Percentiles rank a stretch among this genome's conserved stretches.
Conservation (phyloP, 2,797 vertebrate species). For the Gephyroberyx darwinii region DNA sequence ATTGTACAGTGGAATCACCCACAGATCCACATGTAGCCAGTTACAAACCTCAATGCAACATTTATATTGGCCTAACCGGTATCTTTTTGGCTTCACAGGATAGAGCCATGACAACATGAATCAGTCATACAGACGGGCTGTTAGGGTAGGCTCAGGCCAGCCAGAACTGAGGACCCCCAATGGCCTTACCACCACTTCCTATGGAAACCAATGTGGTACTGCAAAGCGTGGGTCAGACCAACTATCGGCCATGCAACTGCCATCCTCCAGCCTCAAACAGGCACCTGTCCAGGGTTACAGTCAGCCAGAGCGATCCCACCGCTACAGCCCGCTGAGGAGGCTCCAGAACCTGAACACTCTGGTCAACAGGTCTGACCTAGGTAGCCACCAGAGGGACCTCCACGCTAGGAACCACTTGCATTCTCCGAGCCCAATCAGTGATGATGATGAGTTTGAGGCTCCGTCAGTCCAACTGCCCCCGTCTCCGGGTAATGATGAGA, state of each 20-base stretch:
- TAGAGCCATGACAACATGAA: constrained; percentile 93
- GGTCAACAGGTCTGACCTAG: constrained; percentile 80
- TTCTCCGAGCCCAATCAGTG: constrained; percentile 73
- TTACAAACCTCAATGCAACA: constrained; percentile 15
- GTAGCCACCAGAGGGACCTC: constrained; percentile 66
- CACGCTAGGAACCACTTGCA: constrained; percentile 68
- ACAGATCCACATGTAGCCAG: background rate
- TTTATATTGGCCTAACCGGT: constrained; percentile 38
- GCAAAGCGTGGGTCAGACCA: constrained; percentile 79
- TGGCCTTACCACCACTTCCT: constrained; percentile 84
- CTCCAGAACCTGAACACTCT: constrained; percentile 89
- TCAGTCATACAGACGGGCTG: constrained; percentile 92
- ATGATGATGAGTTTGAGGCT: constrained; percentile 74
- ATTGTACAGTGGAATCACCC: background rate
- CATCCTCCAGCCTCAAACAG: constrained; percentile 78
- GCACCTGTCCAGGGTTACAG: constrained; percentile 80
- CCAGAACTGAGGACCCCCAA: constrained; percentile 84
- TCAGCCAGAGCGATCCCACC: constrained; percentile 82
- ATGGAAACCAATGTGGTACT: constrained; percentile 85
- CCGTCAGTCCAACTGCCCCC: constrained; percentile 70
- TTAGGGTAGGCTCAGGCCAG: constrained; percentile 85
- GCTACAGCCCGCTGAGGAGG: constrained; percentile 90
- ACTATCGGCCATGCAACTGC: constrained; percentile 75
- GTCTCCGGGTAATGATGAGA: constrained; percentile 67
- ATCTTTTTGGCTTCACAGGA: constrained; percentile 79